These are phyloP conservation scores for Andrena minutula DNA, from an alignment of 2,888 invertebrate species.

Conservation along the genomic window DNA sequence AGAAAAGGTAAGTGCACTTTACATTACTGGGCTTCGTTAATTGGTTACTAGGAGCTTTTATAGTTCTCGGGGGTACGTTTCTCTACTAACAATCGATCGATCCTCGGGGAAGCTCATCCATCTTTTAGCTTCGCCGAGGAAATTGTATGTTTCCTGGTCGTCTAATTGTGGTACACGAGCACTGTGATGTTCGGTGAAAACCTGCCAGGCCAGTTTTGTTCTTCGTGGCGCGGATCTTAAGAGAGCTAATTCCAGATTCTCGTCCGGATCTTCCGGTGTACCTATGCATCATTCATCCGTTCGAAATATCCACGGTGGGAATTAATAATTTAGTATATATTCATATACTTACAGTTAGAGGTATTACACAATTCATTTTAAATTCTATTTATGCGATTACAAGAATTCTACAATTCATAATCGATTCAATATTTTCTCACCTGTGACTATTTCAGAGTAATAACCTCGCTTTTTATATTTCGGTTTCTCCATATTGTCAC, in stretches of 20 bases:
- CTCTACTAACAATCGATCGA: conserved; percentile 86
- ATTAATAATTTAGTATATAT: too few relatives aligned
- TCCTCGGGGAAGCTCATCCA: conserved; percentile 89
- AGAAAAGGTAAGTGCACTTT: not conserved
- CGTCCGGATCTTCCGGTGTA: conserved; percentile 50
- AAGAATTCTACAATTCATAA: not conserved
- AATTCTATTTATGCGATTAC: not conserved
- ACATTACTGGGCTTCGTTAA: not conserved
- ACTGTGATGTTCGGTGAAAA: conserved; percentile 87
- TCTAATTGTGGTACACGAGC: conserved; percentile 85
- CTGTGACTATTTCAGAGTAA: conserved; percentile 88
- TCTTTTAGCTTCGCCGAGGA: conserved; percentile 87
- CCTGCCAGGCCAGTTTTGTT: conserved; percentile 85
- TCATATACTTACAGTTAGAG: not conserved
- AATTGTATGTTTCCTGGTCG: conserved; percentile 85
- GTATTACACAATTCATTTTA: not conserved
- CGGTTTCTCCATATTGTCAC: conserved; percentile 11
- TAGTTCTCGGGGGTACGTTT: not conserved
- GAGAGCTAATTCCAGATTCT: conserved; percentile 43
- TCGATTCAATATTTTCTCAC: conserved; percentile 74
- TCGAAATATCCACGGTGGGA: conserved; percentile 69
- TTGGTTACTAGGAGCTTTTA: not conserved
- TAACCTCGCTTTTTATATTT: conserved; percentile 86
- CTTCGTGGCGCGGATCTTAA: conserved; percentile 65
- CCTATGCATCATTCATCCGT: conserved; percentile 76